Evolutionary conservation across 2,888 invertebrate species (phyloP).

Genomic region (Allophyes oxyacanthae): DNA sequence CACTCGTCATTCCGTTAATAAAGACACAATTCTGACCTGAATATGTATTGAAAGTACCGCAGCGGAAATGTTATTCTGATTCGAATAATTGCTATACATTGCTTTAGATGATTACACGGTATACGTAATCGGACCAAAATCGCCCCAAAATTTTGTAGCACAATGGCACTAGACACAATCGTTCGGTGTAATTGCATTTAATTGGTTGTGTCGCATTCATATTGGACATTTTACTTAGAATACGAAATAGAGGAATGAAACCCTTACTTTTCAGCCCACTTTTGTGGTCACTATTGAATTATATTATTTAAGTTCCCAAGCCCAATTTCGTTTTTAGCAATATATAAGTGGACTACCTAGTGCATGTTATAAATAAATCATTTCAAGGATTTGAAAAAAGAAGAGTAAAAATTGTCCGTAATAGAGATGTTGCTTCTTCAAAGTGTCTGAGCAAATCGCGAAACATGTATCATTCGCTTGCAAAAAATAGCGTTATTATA

Average conservation of each 20-base stretch:
- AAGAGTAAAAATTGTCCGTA: too few species aligned
- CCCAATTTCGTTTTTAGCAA: too few species aligned
- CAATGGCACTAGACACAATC: constrained; percentile 68
- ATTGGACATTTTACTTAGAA: constrained; percentile 53
- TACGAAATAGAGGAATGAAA: constrained; percentile 19
- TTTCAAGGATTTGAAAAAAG: too few species aligned
- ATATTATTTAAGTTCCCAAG: constrained; percentile 5
- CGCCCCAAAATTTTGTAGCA: constrained; percentile 61
- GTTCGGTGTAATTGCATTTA: constrained; percentile 71
- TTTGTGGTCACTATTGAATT: neutral
- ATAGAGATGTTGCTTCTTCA: constrained; percentile 4
- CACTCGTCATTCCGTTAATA: constrained; percentile 45
- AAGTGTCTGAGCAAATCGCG: too few species aligned
- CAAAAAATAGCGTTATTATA: constrained; percentile 36
- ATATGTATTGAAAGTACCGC: constrained; percentile 47
- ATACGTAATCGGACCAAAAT: constrained; percentile 65
- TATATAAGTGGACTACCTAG: too few species aligned
- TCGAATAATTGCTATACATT: constrained; percentile 62
- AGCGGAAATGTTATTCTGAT: constrained; percentile 65
- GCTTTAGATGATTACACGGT: constrained; percentile 68
- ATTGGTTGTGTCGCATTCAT: constrained; percentile 72
- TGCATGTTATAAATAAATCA: too few species aligned
- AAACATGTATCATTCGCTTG: constrained; percentile 28
- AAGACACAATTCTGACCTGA: constrained; percentile 46
- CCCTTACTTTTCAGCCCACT: constrained; percentile 33